Evolutionary conservation across 2,113 vertebrate genomes (phyloP).

Genomic region (Labeo catla): DNA sequence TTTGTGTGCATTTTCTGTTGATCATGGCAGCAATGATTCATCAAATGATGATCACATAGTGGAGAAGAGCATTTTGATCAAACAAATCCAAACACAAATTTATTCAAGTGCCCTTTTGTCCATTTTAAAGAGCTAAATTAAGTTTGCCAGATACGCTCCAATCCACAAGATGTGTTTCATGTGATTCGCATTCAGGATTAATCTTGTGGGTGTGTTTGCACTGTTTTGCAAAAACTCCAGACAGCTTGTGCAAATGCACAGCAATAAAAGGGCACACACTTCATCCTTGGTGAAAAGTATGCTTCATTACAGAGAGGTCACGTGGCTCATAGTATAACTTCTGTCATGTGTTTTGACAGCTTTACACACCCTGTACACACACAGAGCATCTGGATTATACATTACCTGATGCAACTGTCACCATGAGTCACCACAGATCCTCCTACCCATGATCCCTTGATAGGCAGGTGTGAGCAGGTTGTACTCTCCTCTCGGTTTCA

Average conservation of each 20-base stretch:
- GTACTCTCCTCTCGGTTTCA: neutral
- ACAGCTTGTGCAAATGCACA: neutral
- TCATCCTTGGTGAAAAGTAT: neutral
- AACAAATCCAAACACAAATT: neutral
- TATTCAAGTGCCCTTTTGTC: neutral
- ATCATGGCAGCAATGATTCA: neutral
- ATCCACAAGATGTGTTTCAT: neutral
- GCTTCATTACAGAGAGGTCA: neutral
- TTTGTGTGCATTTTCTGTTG: neutral
- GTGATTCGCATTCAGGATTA: neutral
- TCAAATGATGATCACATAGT: neutral
- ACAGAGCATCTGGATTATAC: neutral
- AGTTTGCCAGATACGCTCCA: neutral
- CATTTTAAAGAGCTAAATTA: neutral
- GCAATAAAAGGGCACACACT: neutral
- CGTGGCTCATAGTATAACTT: neutral
- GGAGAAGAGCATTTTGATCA: neutral
- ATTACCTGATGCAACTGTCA: neutral
- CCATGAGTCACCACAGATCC: neutral
- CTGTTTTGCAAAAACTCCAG: neutral
- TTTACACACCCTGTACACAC: conserved; percentile 19
- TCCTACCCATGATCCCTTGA: neutral
- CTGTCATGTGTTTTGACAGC: neutral
- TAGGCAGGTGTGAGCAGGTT: neutral
- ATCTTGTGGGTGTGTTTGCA: neutral